Evolutionary conservation across 2,888 invertebrate genomes (phyloP).

Genomic region (Stratiomys singularior): DNA sequence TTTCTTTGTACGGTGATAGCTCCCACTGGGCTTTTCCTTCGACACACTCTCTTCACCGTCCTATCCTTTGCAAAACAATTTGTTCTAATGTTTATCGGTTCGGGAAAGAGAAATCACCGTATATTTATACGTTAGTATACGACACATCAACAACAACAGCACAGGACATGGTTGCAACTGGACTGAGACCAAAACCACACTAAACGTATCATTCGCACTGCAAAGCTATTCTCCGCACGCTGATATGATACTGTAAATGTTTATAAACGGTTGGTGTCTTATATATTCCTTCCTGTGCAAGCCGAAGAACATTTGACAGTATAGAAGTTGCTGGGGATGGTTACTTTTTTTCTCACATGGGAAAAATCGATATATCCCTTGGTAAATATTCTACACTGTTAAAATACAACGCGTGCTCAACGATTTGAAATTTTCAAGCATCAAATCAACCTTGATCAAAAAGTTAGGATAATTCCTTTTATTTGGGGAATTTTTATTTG

Average conservation of each 20-base stretch:
- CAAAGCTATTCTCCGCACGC: background rate
- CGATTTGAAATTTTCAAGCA: too few species aligned
- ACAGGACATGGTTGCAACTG: background rate
- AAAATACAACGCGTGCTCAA: background rate
- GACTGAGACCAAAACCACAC: background rate
- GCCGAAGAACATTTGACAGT: conserved; percentile 16
- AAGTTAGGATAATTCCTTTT: too few species aligned
- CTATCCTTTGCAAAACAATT: background rate
- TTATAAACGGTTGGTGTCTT: conserved; percentile 1
- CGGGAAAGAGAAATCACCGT: background rate
- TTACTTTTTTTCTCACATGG: background rate
- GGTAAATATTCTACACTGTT: background rate
- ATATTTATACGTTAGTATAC: background rate
- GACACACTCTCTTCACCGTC: background rate
- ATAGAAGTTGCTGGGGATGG: background rate
- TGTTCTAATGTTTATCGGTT: conserved; percentile 2
- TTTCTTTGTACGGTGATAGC: conserved; percentile 8
- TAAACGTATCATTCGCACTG: background rate
- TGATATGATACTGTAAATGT: conserved; percentile 1
- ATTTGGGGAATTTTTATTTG: too few species aligned
- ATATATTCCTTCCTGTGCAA: background rate
- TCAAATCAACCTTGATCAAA: too few species aligned
- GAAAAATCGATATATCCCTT: conserved; percentile 13
- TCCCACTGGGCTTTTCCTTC: conserved; percentile 7
- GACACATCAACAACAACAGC: background rate